A percentile compares a stretch with the other conserved stretches of the same genome.
Conservation (phyloP, 2,797 vertebrate species). For the Acipenser oxyrinchus region DNA sequence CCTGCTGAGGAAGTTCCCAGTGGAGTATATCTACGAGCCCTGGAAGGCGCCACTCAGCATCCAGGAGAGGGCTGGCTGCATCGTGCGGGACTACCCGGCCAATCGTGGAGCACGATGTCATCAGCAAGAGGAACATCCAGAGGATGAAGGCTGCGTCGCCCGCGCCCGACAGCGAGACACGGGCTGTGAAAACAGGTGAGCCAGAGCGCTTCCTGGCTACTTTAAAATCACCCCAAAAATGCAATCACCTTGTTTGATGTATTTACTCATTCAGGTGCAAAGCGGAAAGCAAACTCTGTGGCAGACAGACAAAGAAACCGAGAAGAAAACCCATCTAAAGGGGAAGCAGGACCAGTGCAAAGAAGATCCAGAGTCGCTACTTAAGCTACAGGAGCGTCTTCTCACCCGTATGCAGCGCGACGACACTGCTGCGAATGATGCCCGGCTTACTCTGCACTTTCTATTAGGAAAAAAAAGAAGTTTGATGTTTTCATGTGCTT, state of each 20-base stretch:
- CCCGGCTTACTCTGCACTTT: background rate
- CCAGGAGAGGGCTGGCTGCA: conserved; percentile 60
- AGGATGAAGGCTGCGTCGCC: conserved; percentile 58
- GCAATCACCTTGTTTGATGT: background rate
- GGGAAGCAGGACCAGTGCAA: background rate
- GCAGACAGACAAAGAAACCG: conserved; percentile 41
- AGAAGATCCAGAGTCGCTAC: too few relatives aligned
- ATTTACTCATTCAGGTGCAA: conserved; percentile 35
- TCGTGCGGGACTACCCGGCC: conserved; percentile 59
- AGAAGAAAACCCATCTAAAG: conserved; percentile 6
- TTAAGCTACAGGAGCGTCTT: too few relatives aligned
- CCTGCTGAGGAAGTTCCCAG: conserved; percentile 52
- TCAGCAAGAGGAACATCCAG: conserved; percentile 55
- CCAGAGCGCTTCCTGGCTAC: conserved; percentile 17
- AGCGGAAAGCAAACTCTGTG: conserved; percentile 40
- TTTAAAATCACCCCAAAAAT: background rate
- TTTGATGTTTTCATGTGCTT: too few relatives aligned
- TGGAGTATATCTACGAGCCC: conserved; percentile 57
- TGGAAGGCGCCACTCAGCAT: conserved; percentile 55
- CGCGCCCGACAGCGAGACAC: background rate
- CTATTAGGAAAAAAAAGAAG: too few relatives aligned
- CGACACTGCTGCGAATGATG: too few relatives aligned
- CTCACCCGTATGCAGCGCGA: too few relatives aligned
- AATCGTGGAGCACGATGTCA: conserved; percentile 45
- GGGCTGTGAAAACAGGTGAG: background rate